phyloP scores from a whole-genome alignment of 2,888 invertebrate genomes.

The Caprella mutica region DNA sequence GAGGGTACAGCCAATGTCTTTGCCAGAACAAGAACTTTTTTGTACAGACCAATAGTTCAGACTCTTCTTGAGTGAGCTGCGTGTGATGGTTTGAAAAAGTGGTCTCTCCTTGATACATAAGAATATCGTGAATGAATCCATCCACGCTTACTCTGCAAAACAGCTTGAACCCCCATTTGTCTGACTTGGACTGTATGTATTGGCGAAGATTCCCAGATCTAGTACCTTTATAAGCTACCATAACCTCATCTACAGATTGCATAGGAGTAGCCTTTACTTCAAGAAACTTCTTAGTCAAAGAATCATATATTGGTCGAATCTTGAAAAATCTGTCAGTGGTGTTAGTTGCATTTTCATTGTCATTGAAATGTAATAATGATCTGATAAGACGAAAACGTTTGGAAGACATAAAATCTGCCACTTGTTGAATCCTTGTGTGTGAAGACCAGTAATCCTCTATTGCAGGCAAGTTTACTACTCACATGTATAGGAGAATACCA shows the following conservation, averaged over 20 bases:
- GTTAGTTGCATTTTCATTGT: neutral
- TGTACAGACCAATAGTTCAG: too few species aligned
- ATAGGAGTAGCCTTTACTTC: slow-evolving; percentile 6
- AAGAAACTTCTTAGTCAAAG: slow-evolving; percentile 9
- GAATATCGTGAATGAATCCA: slow-evolving; percentile 23
- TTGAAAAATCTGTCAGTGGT: slow-evolving; percentile 15
- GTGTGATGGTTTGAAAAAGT: too few species aligned
- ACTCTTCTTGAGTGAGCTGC: too few species aligned
- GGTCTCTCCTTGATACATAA: too few species aligned
- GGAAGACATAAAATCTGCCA: slow-evolving; percentile 4
- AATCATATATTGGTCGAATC: neutral
- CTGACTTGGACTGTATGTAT: slow-evolving; percentile 12
- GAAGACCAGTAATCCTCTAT: slow-evolving; percentile 4
- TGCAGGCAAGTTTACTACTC: neutral
- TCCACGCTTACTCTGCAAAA: slow-evolving; percentile 11
- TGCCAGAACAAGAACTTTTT: too few species aligned
- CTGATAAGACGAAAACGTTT: slow-evolving; percentile 8
- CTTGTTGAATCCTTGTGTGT: neutral
- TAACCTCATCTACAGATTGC: slow-evolving; percentile 17
- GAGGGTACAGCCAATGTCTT: too few species aligned
- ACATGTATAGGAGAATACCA: too few species aligned
- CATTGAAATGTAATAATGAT: slow-evolving; percentile 1
- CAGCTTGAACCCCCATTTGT: slow-evolving; percentile 19
- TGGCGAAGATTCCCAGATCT: slow-evolving; percentile 5
- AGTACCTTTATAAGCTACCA: slow-evolving; percentile 18